Evolutionary conservation across 2,888 invertebrate species (phyloP).

Genomic region (Rhagonycha fulva): DNA sequence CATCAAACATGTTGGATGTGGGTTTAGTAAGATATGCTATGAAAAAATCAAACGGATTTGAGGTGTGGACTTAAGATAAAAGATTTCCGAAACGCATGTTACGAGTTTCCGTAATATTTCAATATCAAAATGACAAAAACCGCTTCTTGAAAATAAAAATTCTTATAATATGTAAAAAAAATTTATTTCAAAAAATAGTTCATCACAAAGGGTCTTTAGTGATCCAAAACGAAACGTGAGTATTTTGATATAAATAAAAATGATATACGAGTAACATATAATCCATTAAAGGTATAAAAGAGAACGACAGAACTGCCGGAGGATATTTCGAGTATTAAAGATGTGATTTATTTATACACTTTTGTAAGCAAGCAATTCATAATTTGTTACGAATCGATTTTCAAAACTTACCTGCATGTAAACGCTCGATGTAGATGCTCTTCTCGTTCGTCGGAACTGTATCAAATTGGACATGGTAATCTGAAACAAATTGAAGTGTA

Average conservation of each 20-base stretch:
- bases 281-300: slow-evolving; percentile 11
- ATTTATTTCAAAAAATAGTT: neutral
- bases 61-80: neutral
- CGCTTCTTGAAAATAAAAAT: neutral
- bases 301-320: slow-evolving; percentile 8
- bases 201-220: neutral
- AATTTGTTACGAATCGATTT: slow-evolving; percentile 4
- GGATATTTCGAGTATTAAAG: slow-evolving; percentile 14
- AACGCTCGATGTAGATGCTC: slow-evolving; percentile 42
- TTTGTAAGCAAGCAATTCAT: slow-evolving; percentile 3
- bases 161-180: neutral
- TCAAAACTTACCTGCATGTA: slow-evolving; percentile 40
- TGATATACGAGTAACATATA: slow-evolving; percentile 19
- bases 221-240: neutral
- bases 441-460: slow-evolving; percentile 37
- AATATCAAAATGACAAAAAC: neutral
- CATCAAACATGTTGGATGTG: neutral
- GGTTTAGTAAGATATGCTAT: neutral
- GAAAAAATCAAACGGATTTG: neutral
- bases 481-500: neutral
- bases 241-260: slow-evolving; percentile 4
- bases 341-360: slow-evolving; percentile 12
- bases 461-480: slow-evolving; percentile 40
- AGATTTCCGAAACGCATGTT: neutral
- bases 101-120: neutral